phyloP scores from a whole-genome alignment of 2,797 vertebrate species.

The Cephalopachus bancanus region DNA sequence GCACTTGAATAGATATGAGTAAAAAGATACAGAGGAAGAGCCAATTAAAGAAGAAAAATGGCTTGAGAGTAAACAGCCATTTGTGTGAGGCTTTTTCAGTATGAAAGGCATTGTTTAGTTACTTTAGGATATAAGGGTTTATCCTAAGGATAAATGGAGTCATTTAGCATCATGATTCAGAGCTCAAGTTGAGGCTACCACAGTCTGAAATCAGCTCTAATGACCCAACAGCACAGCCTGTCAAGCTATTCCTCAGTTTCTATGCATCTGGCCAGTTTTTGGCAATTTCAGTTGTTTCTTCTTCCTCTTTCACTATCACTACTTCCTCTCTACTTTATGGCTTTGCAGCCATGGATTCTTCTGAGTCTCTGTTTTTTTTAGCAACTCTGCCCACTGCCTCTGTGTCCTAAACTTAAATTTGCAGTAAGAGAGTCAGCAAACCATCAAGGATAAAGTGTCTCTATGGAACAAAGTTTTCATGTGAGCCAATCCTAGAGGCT shows the following conservation, averaged over 20 bases:
- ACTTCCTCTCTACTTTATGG: background rate
- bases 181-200: background rate
- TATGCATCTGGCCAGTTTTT: background rate
- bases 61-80: background rate
- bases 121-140: background rate
- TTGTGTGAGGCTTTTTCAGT: background rate
- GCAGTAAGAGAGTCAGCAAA: background rate
- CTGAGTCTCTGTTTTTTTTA: background rate
- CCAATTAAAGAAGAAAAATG: background rate
- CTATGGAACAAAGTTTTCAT: background rate
- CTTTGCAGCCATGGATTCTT: background rate
- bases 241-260: background rate
- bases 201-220: background rate
- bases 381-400: background rate
- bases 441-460: background rate
- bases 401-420: background rate
- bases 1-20: background rate
- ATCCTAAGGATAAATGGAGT: background rate
- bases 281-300: background rate
- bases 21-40: background rate
- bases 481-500: background rate
- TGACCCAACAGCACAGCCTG: background rate
- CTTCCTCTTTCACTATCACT: background rate
- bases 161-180: background rate
- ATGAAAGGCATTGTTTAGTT: background rate